Evolutionary conservation across 2,797 vertebrate genomes (phyloP), one percentile per base, ranked within the genome.

Genomic region (Eurystomus glaucurus): DNA sequence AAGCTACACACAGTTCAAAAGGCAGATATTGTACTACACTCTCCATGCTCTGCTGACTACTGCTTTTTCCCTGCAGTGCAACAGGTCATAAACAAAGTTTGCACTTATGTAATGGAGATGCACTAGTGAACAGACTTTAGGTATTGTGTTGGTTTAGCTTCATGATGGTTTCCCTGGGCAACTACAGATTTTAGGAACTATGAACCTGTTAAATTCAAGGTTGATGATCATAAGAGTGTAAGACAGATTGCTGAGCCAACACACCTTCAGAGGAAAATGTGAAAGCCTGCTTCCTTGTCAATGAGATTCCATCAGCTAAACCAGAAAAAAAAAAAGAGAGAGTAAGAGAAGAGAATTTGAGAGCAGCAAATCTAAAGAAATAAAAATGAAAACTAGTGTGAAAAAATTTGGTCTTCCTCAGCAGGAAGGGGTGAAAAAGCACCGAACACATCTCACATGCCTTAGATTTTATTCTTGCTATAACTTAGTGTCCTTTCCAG

Each of bases 221-320:
- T 7, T 52, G 57, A n/a, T 41, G 82, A 10, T 90, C 10, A 10
- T 61, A 35, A 76, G 31, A 23, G 26, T 57, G 33, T 80, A 55
- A 88, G 52, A 74, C 35, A 64, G 45, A 48, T 57, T 93, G 48
- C 65, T 90, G 80, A 94, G 65, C 65, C 80, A 92, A 61, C 39
- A 72, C 0, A 1, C 46, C 64, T 68, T 85, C 75, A 57, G 57
- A 96, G n/a, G 29, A 80, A 54, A 62, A 82, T 92, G 60, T 90
- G 76, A 89, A 92, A 88, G 29, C 46, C 28, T 93, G 22, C 11
- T 83, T 93, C 43, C 48, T 79, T 80, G 50, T 75, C 75, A 68
- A 3, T 76, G 85, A 64, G 18, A 46, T 94, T 77, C 29, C 21
- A 66, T 77, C 31, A 80, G 41, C 22, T 90, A 65, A 90, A 71